Evolutionary conservation across 2,797 vertebrate genomes (phyloP).

Genomic region (Phalloptychus januarius): DNA sequence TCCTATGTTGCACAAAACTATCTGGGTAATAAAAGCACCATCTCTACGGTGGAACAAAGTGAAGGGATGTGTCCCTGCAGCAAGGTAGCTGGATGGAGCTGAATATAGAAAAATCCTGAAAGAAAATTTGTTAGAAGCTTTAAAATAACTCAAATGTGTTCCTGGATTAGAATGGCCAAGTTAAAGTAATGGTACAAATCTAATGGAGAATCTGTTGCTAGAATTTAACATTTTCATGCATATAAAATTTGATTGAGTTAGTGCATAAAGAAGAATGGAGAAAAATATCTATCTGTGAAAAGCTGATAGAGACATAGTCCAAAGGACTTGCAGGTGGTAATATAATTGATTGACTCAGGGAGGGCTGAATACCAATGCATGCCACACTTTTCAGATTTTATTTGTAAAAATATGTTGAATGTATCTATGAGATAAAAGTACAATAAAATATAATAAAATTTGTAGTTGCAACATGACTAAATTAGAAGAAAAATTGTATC

Average conservation of each 20-base stretch:
- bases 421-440: too few species aligned
- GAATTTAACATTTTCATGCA: neutral
- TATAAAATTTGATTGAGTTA: neutral
- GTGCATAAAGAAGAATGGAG: neutral
- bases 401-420: neutral
- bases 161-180: neutral
- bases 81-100: neutral
- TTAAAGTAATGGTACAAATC: neutral
- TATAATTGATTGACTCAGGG: neutral
- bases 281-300: neutral
- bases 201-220: neutral
- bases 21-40: neutral
- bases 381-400: neutral
- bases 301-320: neutral
- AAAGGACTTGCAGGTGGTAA: neutral
- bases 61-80: neutral
- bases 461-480: neutral
- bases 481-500: neutral
- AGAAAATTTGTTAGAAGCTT: neutral
- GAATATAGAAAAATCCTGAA: neutral
- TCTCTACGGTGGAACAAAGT: neutral
- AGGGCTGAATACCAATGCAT: too few species aligned
- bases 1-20: neutral
- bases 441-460: too few species aligned
- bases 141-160: neutral